phyloP scores from a whole-genome alignment of 2,113 vertebrate genomes.

The Seriola rivoliana region DNA sequence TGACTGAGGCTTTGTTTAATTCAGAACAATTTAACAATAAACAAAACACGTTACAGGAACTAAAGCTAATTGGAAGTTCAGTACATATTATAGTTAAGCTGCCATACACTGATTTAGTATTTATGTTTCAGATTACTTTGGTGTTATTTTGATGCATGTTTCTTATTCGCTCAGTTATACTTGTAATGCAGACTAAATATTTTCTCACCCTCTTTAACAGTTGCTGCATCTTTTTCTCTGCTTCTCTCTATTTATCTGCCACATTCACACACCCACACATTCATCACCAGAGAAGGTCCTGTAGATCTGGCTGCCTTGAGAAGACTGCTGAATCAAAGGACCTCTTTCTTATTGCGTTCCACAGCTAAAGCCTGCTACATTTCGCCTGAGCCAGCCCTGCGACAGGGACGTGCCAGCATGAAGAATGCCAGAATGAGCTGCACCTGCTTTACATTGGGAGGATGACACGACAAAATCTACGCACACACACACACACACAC shows the following conservation, averaged over 20 bases:
- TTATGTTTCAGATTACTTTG: not conserved
- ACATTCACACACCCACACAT: slow-evolving; percentile 54
- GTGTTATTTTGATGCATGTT: not conserved
- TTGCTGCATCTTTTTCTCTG: slow-evolving; percentile 28
- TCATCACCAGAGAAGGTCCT: slow-evolving; percentile 53
- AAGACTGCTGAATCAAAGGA: slow-evolving; percentile 67
- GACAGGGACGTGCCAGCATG: slow-evolving; percentile 25
- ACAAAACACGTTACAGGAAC: not conserved
- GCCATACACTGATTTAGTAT: not conserved
- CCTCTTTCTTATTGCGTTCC: slow-evolving; percentile 64
- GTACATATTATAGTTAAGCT: not conserved
- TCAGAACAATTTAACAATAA: not conserved
- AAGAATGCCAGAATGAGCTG: slow-evolving; percentile 14
- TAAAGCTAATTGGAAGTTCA: not conserved
- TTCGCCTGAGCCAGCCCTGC: slow-evolving; percentile 14
- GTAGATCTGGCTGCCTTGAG: slow-evolving; percentile 48
- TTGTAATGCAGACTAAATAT: slow-evolving; percentile 23
- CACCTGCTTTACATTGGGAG: slow-evolving; percentile 50
- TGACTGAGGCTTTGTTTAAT: not conserved
- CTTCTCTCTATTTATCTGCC: slow-evolving; percentile 46
- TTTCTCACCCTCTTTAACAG: slow-evolving; percentile 16
- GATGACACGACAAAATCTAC: slow-evolving; percentile 45
- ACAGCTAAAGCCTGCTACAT: slow-evolving; percentile 34
- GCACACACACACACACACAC: too few relatives aligned
- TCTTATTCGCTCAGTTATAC: not conserved